Evolutionary conservation across 2,888 invertebrate species (phyloP), one percentile per base, ranked within the genome.

Genomic region (Epirrhoe tristata): DNA sequence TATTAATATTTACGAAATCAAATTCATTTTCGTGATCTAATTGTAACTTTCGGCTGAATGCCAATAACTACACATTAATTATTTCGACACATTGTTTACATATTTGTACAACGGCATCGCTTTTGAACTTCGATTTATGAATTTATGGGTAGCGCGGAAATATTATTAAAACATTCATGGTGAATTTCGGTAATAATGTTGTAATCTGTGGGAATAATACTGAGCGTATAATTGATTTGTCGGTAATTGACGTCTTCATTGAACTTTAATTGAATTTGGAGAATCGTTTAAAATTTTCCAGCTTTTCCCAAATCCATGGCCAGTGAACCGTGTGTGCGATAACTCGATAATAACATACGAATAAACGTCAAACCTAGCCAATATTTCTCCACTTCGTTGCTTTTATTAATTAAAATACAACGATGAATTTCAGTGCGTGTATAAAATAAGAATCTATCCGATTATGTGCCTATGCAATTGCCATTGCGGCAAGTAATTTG

Each of bases 201-300:
- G 69, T 75, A 76, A 77, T 81, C 79, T 77, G 69, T 73, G 58
- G 63, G 70, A 64, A 66, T 67, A 57, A 71, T 64, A 71, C 70
- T 74, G 72, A 17, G 78, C 77, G 74, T 76, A 77, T 79, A 75
- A 81, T 81, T 76, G 73, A 74, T 82, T 79, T 77, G 80, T 83
- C 76, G 78, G 76, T 73, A 78, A 82, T 80, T 81, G 70, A 83
- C 80, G 77, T 81, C 77, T 84, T 79, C 76, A 83, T 82, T 81
- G 76, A 79, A 78, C 70, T 81, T 81, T 83, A 84, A 87, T 84
- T 83, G 75, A 76, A 80, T 80, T 79, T 79, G 68, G 75, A 77
- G 75, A 78, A 78, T 75, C 69, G 69, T 77, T 77, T 71, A 69
- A 73, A 77, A 80, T 81, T 81, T 77, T 76, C 79, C 77, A 73